These are phyloP conservation scores for Tylochromis polylepis DNA, from an alignment of 2,113 vertebrate genomes.

Conservation along the genomic window DNA sequence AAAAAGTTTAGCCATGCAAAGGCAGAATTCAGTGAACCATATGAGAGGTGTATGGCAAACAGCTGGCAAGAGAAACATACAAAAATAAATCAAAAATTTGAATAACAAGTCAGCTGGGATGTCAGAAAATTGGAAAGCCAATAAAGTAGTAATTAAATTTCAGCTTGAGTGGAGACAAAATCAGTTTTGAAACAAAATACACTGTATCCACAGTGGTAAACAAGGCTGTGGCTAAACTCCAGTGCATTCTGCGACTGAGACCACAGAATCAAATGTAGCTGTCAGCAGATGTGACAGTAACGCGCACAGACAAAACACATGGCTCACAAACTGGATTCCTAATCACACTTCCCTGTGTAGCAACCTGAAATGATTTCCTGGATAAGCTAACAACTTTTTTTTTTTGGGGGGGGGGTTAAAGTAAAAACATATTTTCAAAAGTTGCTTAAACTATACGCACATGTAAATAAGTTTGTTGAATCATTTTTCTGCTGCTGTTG, in stretches of 20 bases:
- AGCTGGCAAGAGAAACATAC: background rate
- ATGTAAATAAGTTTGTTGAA: background rate
- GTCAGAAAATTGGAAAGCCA: background rate
- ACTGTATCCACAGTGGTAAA: background rate
- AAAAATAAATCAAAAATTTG: background rate
- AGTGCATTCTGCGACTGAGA: conserved; percentile 38
- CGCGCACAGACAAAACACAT: conserved; percentile 7
- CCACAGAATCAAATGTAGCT: conserved; percentile 46
- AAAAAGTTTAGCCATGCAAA: background rate
- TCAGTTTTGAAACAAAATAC: background rate
- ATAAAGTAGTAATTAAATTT: background rate
- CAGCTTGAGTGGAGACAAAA: background rate
- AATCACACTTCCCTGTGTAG: background rate
- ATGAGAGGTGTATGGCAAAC: background rate
- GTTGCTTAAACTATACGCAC: too few relatives aligned
- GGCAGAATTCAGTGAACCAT: background rate
- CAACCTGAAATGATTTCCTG: background rate
- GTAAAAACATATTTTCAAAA: background rate
- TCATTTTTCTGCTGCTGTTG: background rate
- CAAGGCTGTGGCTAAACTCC: conserved; percentile 25
- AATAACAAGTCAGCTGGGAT: background rate
- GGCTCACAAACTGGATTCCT: background rate
- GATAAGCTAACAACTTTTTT: background rate
- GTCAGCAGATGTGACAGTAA: conserved; percentile 52
- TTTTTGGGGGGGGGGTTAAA: background rate